These are phyloP conservation scores for Drosophila paranaensis DNA, from an alignment of 2,888 invertebrate species.

Conservation along the genomic window DNA sequence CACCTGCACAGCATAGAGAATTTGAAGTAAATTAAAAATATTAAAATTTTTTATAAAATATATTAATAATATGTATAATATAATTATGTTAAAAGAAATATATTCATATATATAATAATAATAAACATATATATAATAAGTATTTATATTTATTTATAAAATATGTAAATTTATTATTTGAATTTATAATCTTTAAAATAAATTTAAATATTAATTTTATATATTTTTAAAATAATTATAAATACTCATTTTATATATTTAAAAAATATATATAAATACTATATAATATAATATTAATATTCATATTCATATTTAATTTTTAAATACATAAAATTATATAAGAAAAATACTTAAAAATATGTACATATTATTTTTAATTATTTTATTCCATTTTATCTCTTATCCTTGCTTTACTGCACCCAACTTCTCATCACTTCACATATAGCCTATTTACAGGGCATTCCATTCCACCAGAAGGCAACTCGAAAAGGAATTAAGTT, in stretches of 20 bases:
- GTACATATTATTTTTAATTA: not conserved
- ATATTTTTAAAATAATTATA: no score
- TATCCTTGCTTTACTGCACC: not conserved
- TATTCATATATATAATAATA: no score
- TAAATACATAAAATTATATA: not conserved
- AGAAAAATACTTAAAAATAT: not conserved
- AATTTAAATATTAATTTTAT: no score
- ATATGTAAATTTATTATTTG: no score
- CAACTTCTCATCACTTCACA: constrained; percentile 8
- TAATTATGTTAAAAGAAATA: no score
- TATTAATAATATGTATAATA: no score
- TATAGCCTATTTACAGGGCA: constrained; percentile 44
- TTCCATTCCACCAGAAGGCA: constrained; percentile 44
- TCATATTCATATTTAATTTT: not conserved
- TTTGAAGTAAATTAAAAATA: not conserved
- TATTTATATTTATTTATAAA: no score
- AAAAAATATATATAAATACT: no score
- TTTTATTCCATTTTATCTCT: not conserved
- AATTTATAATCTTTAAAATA: no score
- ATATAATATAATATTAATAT: no score
- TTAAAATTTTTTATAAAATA: not conserved
- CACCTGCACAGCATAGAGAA: constrained; percentile 28
- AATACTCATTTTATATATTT: no score
- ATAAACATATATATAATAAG: no score
- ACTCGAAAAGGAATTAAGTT: constrained; percentile 75